A percentile compares a stretch with the other conserved stretches of the same genome.
phyloP scores from a whole-genome alignment of 2,797 vertebrate species.

The Chiloscyllium punctatum region DNA sequence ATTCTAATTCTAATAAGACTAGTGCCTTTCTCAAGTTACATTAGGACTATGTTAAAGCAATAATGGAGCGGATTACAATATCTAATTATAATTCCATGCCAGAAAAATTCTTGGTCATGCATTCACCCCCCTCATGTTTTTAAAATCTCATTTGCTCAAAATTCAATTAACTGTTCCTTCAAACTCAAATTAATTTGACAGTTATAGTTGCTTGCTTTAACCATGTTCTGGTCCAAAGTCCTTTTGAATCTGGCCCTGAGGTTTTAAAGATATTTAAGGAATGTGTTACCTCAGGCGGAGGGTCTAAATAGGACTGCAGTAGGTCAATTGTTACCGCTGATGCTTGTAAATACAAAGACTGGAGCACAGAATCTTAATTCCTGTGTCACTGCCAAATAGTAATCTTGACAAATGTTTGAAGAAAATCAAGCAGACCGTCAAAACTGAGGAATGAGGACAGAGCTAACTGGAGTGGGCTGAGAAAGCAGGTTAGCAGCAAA shows the following conservation, averaged over 20 bases:
- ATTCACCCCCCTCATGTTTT: background rate
- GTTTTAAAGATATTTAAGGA: conserved; percentile 14
- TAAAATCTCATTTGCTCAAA: background rate
- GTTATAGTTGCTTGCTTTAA: background rate
- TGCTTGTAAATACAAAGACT: conserved; percentile 21
- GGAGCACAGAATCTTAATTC: background rate
- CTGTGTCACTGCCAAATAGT: background rate
- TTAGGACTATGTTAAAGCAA: background rate
- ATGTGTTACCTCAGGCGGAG: background rate
- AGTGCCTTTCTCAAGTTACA: background rate
- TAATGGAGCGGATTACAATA: background rate
- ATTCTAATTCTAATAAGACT: background rate
- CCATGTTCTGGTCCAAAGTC: background rate
- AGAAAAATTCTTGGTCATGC: background rate
- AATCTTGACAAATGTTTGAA: background rate
- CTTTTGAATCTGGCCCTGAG: background rate
- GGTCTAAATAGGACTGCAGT: background rate
- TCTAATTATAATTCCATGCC: background rate
- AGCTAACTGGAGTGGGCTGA: too few species aligned
- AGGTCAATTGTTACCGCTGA: conserved; percentile 2
- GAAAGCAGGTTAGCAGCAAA: too few species aligned
- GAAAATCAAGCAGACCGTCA: background rate
- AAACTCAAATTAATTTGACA: background rate
- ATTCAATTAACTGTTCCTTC: background rate
- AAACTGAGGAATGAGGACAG: background rate